Conservation (phyloP, 2,113 vertebrate genomes). For the Lates calcarifer region DNA sequence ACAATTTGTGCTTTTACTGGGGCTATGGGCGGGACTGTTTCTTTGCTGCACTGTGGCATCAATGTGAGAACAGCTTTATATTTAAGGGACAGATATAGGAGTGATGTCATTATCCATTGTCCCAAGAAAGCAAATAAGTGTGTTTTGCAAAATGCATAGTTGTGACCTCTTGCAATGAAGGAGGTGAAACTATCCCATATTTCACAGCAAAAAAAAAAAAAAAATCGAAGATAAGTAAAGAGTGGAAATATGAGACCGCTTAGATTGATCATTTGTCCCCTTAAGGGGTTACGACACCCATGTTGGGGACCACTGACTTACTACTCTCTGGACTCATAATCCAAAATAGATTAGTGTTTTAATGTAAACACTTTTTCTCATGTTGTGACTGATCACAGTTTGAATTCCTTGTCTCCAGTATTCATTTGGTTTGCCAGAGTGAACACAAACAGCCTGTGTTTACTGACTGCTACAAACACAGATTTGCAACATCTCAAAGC, state of each 20-base stretch:
- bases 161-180: background rate
- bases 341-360: background rate
- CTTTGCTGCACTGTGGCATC: constrained; percentile 1
- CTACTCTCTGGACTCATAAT: background rate
- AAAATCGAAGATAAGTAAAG: background rate
- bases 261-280: background rate
- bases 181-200: background rate
- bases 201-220: background rate
- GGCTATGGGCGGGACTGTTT: background rate
- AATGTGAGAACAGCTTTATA: background rate
- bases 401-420: constrained; percentile 21
- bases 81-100: background rate
- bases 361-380: background rate
- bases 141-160: background rate
- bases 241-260: background rate
- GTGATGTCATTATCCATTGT: too few relatives aligned
- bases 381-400: constrained; percentile 20
- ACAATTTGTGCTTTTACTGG: too few relatives aligned
- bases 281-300: background rate
- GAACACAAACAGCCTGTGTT: constrained; percentile 48
- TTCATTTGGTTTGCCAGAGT: constrained; percentile 46
- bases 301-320: background rate
- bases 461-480: constrained; percentile 45
- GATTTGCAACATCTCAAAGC: constrained; percentile 35
- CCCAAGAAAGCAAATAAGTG: background rate